Evolutionary conservation across 2,888 invertebrate genomes (phyloP), one percentile per base, ranked within the genome.

Genomic region (Lasioglossum marginatum): DNA sequence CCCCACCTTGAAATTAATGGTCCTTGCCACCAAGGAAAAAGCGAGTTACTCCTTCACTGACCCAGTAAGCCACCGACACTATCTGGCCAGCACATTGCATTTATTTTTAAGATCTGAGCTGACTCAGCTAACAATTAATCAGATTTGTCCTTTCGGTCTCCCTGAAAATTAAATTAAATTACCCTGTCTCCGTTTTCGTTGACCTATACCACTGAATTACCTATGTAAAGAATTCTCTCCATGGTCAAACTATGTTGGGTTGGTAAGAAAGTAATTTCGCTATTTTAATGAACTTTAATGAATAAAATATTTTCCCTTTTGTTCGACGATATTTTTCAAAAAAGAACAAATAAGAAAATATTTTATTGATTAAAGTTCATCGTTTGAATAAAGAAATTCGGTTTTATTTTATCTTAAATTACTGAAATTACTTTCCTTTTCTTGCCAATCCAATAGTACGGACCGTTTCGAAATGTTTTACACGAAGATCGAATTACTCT

Each of bases 1-100:
- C 43, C 43, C 48, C 72, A 19, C 60, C 71, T 19, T 40, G 72
- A 37, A 73, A 66, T 73, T 79, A 73, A 73, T 16, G 60, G 63
- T 48, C 19, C 45, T 37, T 0, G 19, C 19, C 16, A 1, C 73
- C n/a, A 37, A 37, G 5, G n/a, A 34, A 27, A 70, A 72, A 63
- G 43, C 43, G 43, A 40, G 45, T 16, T 75, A 19, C 31, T 31
- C 63, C 63, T 63, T 63, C 31, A 6, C 31, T 63, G 63, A 63
- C 63, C 63, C 63, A 63, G 63, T 63, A 63, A 63, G 63, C 63
- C 63, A 63, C 16, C 6, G 63, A 63, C 63, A 63, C 2, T 63
- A 63, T 63, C 63, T 63, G 16, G 16, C 31, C 63, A 16, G 19
- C 63, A 6, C 16, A 6, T 63, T 31, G 63, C 19, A 31, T 31